Percentiles rank a stretch among this genome's conserved stretches.
Evolutionary conservation across 2,113 vertebrate genomes (phyloP).

Genomic region (Vulpes vulpes): DNA sequence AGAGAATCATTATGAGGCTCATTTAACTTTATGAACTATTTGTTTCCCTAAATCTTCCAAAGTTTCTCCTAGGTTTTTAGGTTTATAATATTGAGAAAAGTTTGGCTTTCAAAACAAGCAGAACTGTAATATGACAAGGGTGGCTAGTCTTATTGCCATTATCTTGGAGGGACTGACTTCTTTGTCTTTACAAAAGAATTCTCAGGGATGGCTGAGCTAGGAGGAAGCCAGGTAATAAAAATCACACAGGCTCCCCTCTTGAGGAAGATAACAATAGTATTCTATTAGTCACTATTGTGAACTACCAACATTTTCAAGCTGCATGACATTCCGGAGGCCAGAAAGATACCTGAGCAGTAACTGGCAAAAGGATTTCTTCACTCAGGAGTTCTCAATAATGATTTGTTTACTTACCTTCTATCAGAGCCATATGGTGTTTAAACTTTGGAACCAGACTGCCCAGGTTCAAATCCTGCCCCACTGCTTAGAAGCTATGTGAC

Average conservation of each 20-base stretch:
- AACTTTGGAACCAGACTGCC: background rate
- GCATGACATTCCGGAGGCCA: conserved; percentile 34
- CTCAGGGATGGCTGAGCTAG: conserved; percentile 17
- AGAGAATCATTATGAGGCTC: background rate
- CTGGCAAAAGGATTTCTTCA: background rate
- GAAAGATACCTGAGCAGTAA: background rate
- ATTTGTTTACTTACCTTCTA: conserved; percentile 54
- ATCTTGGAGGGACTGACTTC: background rate
- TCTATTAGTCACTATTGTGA: background rate
- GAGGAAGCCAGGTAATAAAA: conserved; percentile 6
- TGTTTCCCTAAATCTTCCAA: conserved; percentile 8
- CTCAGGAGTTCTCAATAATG: background rate
- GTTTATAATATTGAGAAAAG: background rate
- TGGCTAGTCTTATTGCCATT: background rate
- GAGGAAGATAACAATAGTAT: conserved; percentile 7
- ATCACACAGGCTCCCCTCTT: background rate
- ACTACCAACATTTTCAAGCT: conserved; percentile 13
- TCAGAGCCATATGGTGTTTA: background rate
- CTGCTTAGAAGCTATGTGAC: conserved; percentile 36
- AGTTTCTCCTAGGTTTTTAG: background rate
- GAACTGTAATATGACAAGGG: background rate
- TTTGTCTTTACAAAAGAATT: conserved; percentile 61
- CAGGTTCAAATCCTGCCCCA: conserved; percentile 56
- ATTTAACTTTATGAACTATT: background rate
- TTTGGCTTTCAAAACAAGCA: background rate